Evolutionary conservation across 2,113 vertebrate species (phyloP).

Genomic region (Orycteropus afer): DNA sequence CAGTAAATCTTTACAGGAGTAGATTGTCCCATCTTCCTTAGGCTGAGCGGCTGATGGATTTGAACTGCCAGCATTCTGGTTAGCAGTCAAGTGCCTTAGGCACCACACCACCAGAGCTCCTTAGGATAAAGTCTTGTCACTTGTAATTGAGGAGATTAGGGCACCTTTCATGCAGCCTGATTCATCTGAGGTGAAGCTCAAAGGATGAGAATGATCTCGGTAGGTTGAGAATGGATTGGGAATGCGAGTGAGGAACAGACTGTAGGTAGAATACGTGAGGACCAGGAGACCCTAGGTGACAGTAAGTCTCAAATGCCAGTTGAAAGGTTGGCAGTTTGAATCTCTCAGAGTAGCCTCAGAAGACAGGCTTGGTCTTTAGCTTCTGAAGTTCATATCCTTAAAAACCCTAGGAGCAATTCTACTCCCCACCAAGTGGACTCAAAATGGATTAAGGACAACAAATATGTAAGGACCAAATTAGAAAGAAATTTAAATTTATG

Average conservation of each 20-base stretch:
- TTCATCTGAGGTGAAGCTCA: background rate
- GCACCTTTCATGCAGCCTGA: background rate
- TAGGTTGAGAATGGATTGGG: background rate
- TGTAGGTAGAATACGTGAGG: too few species aligned
- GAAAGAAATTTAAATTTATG: background rate
- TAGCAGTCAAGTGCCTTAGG: too few species aligned
- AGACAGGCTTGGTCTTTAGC: too few species aligned
- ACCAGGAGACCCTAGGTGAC: background rate
- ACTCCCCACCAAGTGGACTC: background rate
- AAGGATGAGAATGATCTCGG: background rate
- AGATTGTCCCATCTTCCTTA: too few species aligned
- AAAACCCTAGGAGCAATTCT: background rate
- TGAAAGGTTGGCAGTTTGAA: background rate
- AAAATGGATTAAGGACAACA: too few species aligned
- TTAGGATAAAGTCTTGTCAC: background rate
- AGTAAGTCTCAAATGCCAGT: background rate
- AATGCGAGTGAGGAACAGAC: too few species aligned
- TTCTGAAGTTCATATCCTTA: background rate
- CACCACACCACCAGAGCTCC: too few species aligned
- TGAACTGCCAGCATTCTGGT: too few species aligned
- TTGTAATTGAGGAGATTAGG: background rate
- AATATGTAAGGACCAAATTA: background rate
- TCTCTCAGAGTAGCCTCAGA: too few species aligned
- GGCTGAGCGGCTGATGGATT: too few species aligned
- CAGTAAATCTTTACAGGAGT: too few species aligned